Evolutionary conservation across 2,113 vertebrate genomes (phyloP).

Genomic region (Cyanistes caeruleus): DNA sequence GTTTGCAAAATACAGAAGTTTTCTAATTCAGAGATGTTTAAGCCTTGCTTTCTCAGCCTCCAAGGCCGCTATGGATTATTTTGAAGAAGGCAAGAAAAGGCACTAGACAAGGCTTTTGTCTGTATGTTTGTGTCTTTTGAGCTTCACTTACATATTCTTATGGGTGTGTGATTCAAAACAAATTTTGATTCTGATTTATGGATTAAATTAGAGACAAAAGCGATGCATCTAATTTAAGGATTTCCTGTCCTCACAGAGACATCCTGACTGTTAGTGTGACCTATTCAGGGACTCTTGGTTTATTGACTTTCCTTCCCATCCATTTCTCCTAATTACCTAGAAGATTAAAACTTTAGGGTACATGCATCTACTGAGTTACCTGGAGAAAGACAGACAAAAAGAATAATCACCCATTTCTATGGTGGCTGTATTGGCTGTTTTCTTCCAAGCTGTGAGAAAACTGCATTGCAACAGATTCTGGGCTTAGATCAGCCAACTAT

Average conservation of each 20-base stretch:
- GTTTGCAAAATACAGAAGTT: not conserved
- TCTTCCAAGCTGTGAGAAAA: not conserved
- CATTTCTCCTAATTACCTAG: not conserved
- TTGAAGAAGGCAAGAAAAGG: not conserved
- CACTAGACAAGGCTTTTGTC: not conserved
- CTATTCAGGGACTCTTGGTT: not conserved
- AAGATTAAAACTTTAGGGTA: not conserved
- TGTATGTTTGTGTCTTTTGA: not conserved
- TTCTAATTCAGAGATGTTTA: not conserved
- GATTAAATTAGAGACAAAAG: not conserved
- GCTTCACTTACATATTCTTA: not conserved
- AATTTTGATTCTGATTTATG: not conserved
- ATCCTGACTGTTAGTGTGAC: not conserved
- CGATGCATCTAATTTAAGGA: not conserved
- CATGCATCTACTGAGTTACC: not conserved
- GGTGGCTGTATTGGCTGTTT: not conserved
- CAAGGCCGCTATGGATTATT: not conserved
- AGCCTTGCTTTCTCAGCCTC: not conserved
- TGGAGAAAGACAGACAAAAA: not conserved
- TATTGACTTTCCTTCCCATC: not conserved
- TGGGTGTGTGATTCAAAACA: not conserved
- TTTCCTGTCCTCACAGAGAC: not conserved
- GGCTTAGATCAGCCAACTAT: not conserved
- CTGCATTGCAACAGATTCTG: not conserved
- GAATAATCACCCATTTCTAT: not conserved